Conservation (phyloP, 2,888 invertebrate species). For the Rhorus exstirpatorius region DNA sequence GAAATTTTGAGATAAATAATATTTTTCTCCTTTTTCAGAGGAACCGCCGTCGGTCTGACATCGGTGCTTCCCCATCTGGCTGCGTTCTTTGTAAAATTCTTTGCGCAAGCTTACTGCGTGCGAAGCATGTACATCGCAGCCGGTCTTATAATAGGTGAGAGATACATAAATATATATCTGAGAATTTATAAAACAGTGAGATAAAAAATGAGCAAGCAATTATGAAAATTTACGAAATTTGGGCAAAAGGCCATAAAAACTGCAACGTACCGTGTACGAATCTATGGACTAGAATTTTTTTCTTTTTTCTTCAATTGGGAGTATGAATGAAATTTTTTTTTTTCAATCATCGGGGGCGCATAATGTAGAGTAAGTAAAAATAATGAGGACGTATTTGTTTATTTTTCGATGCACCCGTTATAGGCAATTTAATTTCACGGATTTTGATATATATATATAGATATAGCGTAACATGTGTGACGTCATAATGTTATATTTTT, state of each 20-base stretch:
- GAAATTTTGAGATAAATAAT: constrained; percentile 75
- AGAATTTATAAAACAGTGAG: constrained; percentile 4
- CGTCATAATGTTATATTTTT: too few relatives aligned
- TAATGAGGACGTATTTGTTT: too few relatives aligned
- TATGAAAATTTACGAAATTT: constrained; percentile 4
- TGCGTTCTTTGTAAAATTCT: constrained; percentile 71
- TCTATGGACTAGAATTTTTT: neutral
- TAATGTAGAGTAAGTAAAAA: too few relatives aligned
- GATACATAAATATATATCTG: constrained; percentile 31
- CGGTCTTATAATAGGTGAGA: constrained; percentile 72
- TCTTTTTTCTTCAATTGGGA: too few relatives aligned
- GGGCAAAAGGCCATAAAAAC: neutral
- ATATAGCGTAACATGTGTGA: too few relatives aligned
- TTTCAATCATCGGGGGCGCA: too few relatives aligned
- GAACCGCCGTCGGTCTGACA: constrained; percentile 75
- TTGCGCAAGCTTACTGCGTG: constrained; percentile 70
- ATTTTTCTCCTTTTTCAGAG: too few relatives aligned
- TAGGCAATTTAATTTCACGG: too few relatives aligned
- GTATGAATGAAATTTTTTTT: too few relatives aligned
- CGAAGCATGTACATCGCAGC: constrained; percentile 68
- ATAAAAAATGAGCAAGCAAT: constrained; percentile 28
- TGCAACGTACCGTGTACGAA: too few relatives aligned
- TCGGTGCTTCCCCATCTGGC: constrained; percentile 75
- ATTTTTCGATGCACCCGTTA: too few relatives aligned
- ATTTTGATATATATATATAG: too few relatives aligned